These are phyloP conservation scores for Antennarius striatus DNA, from an alignment of 2,113 vertebrate genomes.

Conservation along the genomic window DNA sequence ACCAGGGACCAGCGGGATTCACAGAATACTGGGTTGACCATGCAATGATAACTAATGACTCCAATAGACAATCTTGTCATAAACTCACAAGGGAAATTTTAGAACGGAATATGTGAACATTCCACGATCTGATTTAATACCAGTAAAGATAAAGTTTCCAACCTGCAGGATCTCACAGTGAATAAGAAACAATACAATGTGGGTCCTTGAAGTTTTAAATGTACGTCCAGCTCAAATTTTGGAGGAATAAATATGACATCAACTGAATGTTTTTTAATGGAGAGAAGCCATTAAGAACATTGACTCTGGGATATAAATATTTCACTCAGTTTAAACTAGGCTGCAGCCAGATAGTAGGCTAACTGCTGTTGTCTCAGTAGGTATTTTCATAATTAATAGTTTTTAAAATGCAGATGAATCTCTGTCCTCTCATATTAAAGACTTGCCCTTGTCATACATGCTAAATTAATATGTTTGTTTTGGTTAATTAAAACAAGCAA, in stretches of 20 bases:
- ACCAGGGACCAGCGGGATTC: slow-evolving; percentile 44
- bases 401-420: too few species aligned
- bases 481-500: too few species aligned
- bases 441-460: too few species aligned
- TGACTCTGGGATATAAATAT: neutral
- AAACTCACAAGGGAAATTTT: slow-evolving; percentile 34
- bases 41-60: slow-evolving; percentile 36
- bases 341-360: neutral
- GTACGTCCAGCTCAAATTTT: neutral
- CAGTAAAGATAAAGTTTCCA: neutral
- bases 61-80: slow-evolving; percentile 27
- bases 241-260: neutral
- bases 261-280: neutral
- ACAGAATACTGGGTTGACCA: slow-evolving; percentile 16
- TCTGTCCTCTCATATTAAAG: too few species aligned
- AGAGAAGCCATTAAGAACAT: neutral
- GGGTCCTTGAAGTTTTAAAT: neutral
- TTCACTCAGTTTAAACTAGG: neutral
- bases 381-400: neutral
- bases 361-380: too few species aligned
- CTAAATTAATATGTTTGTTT: too few species aligned
- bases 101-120: slow-evolving; percentile 15
- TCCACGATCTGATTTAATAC: neutral
- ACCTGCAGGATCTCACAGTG: neutral
- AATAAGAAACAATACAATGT: neutral